Evolutionary conservation across 2,113 vertebrate genomes (phyloP), one percentile per base, ranked within the genome.

Genomic region (Isichthys henryi): DNA sequence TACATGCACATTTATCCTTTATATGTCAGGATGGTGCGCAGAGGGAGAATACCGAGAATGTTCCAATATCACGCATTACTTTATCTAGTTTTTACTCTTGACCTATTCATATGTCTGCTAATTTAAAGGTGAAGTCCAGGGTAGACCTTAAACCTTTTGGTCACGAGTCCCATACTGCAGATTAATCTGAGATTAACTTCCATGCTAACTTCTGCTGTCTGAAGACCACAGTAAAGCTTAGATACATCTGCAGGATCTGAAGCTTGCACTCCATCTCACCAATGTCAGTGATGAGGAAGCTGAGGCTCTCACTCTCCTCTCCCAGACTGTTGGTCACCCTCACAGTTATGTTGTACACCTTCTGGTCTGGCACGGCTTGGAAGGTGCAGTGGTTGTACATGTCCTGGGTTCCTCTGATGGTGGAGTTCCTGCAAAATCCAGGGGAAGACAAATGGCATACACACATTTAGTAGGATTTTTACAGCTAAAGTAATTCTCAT

Each of bases 201-300:
- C 31, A 77, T 17, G 35, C 70, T 17, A 74, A 39, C 70, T 77
- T 39, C 70, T 39, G 6, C 1, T 17, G 13, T 35, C 13, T 77
- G 23, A 80, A 19, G 74, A 46, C 82, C 39, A 11, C 82, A 48
- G 82, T 46, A 21, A 84, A 48, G 43, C 43, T 21, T 10, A 84
- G 45, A 17, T 45, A 45, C 23, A 17, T 11, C 21, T 87, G 27
- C 49, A 19, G 50, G 11, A 50, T 7, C 35, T 53, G 49, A 53
- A n/a, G 9, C 50, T 39, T 19, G 48, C 19, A 35, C 43, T 23
- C 27, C 62, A 62, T 80, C 84, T 91, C 87, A 95, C 95, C 94
- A 91, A 93, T 92, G n/a, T 95, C 91, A 82, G 91, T 92, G 90
- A 95, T 90, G 86, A 90, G 93, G 91, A 95, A 95, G 70, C 88